Evolutionary conservation across 2,113 vertebrate species (phyloP), one percentile per base, ranked within the genome.

Genomic region (Tringa solitaria): DNA sequence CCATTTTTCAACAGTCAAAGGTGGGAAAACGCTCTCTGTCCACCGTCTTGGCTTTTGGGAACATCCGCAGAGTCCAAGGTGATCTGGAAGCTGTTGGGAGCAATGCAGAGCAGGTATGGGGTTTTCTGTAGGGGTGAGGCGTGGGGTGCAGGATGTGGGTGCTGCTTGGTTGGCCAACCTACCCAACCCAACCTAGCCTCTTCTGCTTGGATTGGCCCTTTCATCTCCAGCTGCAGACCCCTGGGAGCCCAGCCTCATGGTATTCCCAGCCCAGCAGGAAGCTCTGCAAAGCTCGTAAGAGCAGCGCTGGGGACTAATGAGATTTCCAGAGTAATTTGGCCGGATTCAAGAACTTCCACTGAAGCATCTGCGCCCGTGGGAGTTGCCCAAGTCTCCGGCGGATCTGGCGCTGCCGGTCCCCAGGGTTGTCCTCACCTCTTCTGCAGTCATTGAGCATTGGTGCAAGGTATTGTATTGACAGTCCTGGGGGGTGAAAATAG

Each of bases 221-320:
- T 0, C 41, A 33, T 17, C 63, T 88, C 59, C 86, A 89, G 65
- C 83, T 87, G 91, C 74, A 84, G 73, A 48, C 32, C 50, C 68
- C 73, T 95, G 92, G 67, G 78, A 95, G 53, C 68, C 75, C 1
- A 0, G 41, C 74, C 4, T 5, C 6, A 4, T 65, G 89, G 50
- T 92, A 91, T 95, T 96, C 95, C 88, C 94, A 96, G 94, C 96
- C 91, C 37, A 0, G 74, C 97, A 96, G 96, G 97, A 97, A 97
- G 89, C 84, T 95, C 97, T 97, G 96, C 88, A 87, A 91, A 96
- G 92, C 95, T 96, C 90, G 0, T 96, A 95, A 94, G 73, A 93
- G 68, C 33, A 4, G 37, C 0, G 0, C 53, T 63, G 65, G 63
- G 83, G 63, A 93, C 26, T 96, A 93, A 97, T 96, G 94, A 94